Evolutionary conservation across 2,797 vertebrate species (phyloP).

Genomic region (Setipinna tenuifilis): DNA sequence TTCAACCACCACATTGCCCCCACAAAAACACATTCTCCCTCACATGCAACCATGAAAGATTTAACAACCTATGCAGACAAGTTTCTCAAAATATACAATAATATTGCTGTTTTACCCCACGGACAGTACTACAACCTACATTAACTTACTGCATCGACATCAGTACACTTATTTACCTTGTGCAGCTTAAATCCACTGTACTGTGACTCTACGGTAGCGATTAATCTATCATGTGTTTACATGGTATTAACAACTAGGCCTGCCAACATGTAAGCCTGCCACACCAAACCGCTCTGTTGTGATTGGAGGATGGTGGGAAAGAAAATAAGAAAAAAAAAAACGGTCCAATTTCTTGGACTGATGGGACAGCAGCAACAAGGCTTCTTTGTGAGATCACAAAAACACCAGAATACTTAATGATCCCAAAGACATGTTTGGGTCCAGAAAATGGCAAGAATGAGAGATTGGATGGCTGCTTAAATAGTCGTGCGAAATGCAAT

Average conservation of each 20-base stretch:
- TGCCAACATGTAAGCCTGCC: neutral
- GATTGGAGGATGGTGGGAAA: neutral
- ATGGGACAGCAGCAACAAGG: neutral
- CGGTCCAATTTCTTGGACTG: neutral
- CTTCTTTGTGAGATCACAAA: constrained; percentile 8
- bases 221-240: constrained; percentile 1
- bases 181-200: neutral
- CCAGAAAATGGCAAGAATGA: neutral
- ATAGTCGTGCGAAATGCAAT: neutral
- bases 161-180: neutral
- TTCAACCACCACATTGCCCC: neutral
- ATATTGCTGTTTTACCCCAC: neutral
- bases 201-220: neutral
- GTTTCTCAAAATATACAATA: neutral
- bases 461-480: neutral
- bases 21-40: neutral
- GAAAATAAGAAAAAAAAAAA: neutral
- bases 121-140: neutral
- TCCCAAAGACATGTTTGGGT: constrained; percentile 6
- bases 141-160: neutral
- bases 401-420: neutral
- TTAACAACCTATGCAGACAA: neutral
- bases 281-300: neutral
- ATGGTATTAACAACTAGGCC: neutral
- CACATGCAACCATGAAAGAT: neutral